A percentile compares a stretch with the other conserved stretches of the same genome.
Conservation (phyloP, 2,888 invertebrate species). For the Rugalucina vietnamica region DNA sequence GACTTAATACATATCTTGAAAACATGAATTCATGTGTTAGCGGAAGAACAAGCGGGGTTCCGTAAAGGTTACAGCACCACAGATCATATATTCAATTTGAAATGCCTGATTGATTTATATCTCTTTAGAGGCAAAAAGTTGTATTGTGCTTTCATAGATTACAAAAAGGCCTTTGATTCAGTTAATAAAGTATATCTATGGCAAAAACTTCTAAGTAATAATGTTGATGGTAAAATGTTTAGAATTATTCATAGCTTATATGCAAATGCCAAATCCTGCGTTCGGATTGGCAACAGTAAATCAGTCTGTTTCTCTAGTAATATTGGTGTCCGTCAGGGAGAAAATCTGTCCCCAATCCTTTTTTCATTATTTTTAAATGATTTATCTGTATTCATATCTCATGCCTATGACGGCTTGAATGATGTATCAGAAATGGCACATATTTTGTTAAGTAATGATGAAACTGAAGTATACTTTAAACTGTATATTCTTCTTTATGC, state of each 20-base stretch:
- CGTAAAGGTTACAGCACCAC: not conserved
- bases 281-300: not conserved
- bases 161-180: not conserved
- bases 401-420: not conserved
- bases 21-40: not conserved
- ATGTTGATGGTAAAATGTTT: not conserved
- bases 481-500: too few relatives aligned
- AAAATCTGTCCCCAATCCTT: not conserved
- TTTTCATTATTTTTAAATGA: not conserved
- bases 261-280: not conserved
- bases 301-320: not conserved
- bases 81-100: not conserved
- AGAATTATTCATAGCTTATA: not conserved
- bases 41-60: not conserved
- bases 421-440: not conserved
- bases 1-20: too few relatives aligned
- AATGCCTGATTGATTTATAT: not conserved
- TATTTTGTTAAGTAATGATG: too few relatives aligned
- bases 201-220: not conserved
- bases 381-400: not conserved
- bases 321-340: not conserved
- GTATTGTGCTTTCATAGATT: not conserved
- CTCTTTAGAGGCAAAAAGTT: not conserved
- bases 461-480: too few relatives aligned
- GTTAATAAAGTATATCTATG: not conserved